Evolutionary conservation across 1,140 invertebrate genomes (phyloP).

Genomic region (Physella acuta): DNA sequence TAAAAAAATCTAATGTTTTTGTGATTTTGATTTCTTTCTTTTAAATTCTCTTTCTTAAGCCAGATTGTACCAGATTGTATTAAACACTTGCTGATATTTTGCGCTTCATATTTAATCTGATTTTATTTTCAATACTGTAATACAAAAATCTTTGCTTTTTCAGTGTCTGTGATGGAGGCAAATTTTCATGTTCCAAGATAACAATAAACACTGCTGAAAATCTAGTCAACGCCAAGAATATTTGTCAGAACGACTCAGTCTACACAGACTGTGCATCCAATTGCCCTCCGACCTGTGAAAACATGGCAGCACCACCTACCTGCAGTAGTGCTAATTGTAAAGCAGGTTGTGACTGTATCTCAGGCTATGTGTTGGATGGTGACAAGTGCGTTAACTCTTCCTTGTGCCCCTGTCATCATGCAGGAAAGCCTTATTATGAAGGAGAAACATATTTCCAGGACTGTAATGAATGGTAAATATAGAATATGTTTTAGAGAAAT

Average conservation of each 20-base stretch:
- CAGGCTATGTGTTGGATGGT: slow-evolving; percentile 66
- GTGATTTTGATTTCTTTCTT: too few species aligned
- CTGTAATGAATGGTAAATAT: slow-evolving; percentile 85
- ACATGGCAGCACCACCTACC: slow-evolving; percentile 69
- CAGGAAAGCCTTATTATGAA: slow-evolving; percentile 75
- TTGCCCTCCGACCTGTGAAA: slow-evolving; percentile 78
- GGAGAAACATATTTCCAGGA: slow-evolving; percentile 75
- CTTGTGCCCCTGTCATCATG: slow-evolving; percentile 85
- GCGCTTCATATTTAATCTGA: too few species aligned
- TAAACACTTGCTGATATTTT: too few species aligned
- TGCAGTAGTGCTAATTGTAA: slow-evolving; percentile 65
- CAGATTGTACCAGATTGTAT: too few species aligned
- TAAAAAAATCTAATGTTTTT: too few species aligned
- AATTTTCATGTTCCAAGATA: slow-evolving; percentile 35
- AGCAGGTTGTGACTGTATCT: slow-evolving; percentile 74
- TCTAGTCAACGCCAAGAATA: slow-evolving; percentile 43
- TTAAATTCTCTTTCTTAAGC: too few species aligned
- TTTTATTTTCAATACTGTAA: slow-evolving; percentile 72
- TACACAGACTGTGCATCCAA: slow-evolving; percentile 74
- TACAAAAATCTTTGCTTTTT: too few species aligned
- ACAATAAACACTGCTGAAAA: slow-evolving; percentile 65
- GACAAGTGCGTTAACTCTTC: slow-evolving; percentile 71
- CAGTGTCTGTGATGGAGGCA: slow-evolving; percentile 70
- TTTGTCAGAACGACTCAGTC: slow-evolving; percentile 65
- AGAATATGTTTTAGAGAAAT: too few species aligned